phyloP scores from a whole-genome alignment of 1,140 invertebrate species.

The Cotesia glomerata region DNA sequence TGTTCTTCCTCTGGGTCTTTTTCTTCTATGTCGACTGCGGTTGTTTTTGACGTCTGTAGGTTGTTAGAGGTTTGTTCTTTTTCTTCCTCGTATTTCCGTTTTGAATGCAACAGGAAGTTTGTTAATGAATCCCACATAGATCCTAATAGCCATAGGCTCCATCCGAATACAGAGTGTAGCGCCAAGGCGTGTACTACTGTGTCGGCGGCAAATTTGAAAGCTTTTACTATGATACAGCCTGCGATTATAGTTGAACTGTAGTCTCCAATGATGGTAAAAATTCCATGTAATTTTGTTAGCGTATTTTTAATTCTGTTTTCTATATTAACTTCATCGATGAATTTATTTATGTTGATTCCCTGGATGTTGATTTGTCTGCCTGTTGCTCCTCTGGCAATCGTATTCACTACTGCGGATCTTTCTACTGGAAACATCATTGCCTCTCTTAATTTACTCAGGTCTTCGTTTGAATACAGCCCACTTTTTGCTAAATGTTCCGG shows the following conservation, averaged over 20 bases:
- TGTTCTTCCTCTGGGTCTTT: too few species aligned
- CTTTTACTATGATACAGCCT: neutral
- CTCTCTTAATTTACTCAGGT: neutral
- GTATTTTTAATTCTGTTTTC: neutral
- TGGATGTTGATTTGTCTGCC: neutral
- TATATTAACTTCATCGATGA: neutral
- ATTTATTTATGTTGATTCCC: neutral
- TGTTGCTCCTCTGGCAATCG: neutral
- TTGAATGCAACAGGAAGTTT: neutral
- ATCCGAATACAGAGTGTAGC: neutral
- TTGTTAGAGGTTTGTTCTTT: neutral
- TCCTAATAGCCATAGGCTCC: neutral
- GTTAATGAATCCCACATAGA: neutral
- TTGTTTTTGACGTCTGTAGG: neutral
- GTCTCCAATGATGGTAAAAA: neutral
- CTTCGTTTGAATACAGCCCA: neutral
- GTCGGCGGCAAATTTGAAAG: neutral
- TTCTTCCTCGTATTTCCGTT: neutral
- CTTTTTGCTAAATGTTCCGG: neutral
- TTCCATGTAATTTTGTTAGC: neutral
- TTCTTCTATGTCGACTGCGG: neutral
- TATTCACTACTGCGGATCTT: neutral
- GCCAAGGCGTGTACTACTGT: neutral
- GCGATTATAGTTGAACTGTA: neutral
- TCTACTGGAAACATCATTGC: neutral